A percentile compares a stretch with the other conserved stretches of the same genome.
These are phyloP conservation scores for Cossypha caffra DNA, from an alignment of 2,797 vertebrate genomes.

Conservation along the genomic window DNA sequence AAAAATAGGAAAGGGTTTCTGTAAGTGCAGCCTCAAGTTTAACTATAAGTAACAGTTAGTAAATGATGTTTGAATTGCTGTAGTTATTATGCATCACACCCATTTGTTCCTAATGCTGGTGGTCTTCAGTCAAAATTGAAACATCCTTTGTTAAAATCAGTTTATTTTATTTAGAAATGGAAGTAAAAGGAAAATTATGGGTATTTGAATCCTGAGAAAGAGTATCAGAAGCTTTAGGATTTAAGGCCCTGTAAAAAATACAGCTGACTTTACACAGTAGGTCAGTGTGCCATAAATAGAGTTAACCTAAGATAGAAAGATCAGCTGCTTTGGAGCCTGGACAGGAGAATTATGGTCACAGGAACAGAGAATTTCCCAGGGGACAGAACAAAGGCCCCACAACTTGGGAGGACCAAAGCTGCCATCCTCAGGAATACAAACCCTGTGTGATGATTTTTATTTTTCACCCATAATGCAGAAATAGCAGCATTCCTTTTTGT, in stretches of 20 bases:
- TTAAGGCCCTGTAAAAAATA: background rate
- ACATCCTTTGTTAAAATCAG: background rate
- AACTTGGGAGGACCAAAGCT: background rate
- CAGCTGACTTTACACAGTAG: background rate
- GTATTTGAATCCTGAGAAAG: background rate
- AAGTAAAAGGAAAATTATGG: background rate
- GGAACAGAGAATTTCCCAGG: background rate
- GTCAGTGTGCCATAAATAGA: background rate
- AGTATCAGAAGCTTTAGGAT: background rate
- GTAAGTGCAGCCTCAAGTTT: background rate
- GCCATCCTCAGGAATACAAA: background rate
- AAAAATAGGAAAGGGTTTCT: background rate
- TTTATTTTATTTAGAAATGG: background rate
- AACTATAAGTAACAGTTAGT: background rate
- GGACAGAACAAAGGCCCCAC: background rate
- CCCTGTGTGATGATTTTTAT: background rate
- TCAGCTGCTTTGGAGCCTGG: background rate
- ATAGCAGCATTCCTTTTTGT: background rate
- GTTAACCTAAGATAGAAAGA: background rate
- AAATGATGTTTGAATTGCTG: background rate
- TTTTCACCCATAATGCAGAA: background rate
- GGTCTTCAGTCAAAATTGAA: background rate
- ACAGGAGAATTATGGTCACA: background rate
- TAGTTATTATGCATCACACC: background rate
- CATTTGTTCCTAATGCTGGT: background rate